Conservation (phyloP, 2,113 vertebrate species). For the Panthera tigris region DNA sequence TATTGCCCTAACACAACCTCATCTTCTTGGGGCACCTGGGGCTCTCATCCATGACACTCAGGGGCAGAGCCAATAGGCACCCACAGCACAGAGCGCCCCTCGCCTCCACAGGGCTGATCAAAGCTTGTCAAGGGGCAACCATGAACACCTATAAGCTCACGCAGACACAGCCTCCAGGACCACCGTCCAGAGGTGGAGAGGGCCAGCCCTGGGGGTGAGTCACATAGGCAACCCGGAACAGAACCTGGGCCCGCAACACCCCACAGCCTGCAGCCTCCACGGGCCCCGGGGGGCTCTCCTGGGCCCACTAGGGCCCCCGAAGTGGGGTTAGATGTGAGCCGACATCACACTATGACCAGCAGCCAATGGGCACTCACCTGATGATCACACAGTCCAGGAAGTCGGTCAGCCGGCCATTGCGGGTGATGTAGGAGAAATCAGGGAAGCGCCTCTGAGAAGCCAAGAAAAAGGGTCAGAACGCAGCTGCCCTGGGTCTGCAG, state of each 20-base stretch:
- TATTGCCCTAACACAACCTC: too few relatives aligned
- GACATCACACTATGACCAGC: neutral
- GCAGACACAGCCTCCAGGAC: neutral
- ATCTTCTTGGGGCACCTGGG: neutral
- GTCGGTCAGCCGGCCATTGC: constrained; percentile 95
- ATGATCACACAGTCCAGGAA: constrained; percentile 99
- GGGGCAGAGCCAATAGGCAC: neutral
- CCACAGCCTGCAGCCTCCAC: neutral
- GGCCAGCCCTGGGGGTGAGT: neutral
- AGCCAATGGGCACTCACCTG: constrained; percentile 84
- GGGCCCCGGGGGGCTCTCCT: neutral
- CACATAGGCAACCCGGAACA: neutral
- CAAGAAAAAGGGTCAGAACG: neutral
- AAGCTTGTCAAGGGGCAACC: neutral
- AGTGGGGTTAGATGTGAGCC: neutral
- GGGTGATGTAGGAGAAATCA: constrained; percentile 97
- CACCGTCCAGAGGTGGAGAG: neutral
- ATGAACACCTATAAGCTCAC: neutral
- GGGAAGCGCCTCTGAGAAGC: constrained; percentile 93
- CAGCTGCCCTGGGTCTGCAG: neutral
- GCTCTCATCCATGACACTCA: neutral
- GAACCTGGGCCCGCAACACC: neutral
- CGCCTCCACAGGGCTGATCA: neutral
- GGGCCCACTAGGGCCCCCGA: neutral
- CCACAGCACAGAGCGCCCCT: fast-evolving